A percentile compares a stretch with the other conserved stretches of the same genome.
Evolutionary conservation across 2,113 vertebrate species (phyloP).

Genomic region (Nannobrachium achirus): DNA sequence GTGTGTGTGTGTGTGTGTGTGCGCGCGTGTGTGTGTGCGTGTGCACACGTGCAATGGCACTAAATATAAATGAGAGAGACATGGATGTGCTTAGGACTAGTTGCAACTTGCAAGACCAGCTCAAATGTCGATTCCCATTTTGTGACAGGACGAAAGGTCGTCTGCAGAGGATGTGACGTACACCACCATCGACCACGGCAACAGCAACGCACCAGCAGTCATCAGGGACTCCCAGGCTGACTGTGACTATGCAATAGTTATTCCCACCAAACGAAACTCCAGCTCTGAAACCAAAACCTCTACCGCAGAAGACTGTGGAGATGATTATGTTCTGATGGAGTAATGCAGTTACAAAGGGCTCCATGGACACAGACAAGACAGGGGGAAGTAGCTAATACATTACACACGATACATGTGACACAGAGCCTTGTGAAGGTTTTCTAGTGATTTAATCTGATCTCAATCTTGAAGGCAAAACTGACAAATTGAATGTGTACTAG

Average conservation of each 20-base stretch:
- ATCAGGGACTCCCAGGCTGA: constrained; percentile 7
- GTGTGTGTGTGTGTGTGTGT: too few relatives aligned
- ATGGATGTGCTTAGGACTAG: too few relatives aligned
- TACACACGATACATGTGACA: neutral
- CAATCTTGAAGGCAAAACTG: constrained; percentile 18
- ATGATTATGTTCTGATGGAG: constrained; percentile 78
- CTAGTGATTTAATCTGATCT: constrained; percentile 2
- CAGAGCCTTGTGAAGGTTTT: neutral
- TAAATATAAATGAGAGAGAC: neutral
- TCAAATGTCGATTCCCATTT: constrained; percentile 7
- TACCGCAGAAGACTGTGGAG: constrained; percentile 57
- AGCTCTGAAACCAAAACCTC: constrained; percentile 9
- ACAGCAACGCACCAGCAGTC: neutral
- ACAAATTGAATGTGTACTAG: neutral
- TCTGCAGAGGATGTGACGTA: constrained; percentile 71
- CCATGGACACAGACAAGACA: neutral
- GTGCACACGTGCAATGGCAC: neutral
- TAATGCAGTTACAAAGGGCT: constrained; percentile 8
- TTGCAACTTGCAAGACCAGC: neutral
- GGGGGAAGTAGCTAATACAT: neutral
- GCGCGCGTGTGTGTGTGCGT: too few relatives aligned
- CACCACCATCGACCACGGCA: constrained; percentile 69
- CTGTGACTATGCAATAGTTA: constrained; percentile 75
- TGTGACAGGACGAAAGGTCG: constrained; percentile 10
- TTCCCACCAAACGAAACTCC: constrained; percentile 28